A percentile compares a stretch with the other conserved stretches of the same genome.
Evolutionary conservation across 2,888 invertebrate species (phyloP).

Genomic region (Itoplectis maculator): DNA sequence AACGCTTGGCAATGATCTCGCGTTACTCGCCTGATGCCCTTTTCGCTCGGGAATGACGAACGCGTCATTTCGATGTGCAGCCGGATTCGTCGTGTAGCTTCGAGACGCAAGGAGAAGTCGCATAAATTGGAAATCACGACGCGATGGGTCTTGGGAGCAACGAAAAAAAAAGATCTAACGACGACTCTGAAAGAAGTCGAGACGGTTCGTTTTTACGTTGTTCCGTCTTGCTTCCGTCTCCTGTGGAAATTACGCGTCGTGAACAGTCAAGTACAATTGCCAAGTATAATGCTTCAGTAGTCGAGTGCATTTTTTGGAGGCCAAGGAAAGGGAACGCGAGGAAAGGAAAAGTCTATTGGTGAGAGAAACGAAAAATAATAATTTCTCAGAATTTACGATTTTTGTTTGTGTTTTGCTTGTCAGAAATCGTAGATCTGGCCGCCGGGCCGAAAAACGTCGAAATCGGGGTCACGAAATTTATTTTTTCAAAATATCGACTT

Average conservation of each 20-base stretch:
- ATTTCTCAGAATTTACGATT: no score
- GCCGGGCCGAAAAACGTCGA: no score
- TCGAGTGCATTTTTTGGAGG: no score
- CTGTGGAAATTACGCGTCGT: not conserved
- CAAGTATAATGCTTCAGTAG: not conserved
- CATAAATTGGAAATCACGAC: conserved; percentile 42
- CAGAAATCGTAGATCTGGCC: no score
- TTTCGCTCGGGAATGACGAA: not conserved
- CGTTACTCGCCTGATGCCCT: not conserved
- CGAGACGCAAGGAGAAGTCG: no score
- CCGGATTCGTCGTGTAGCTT: not conserved
- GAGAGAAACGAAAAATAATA: not conserved
- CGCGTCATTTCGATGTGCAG: conserved; percentile 15
- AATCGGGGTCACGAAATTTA: no score
- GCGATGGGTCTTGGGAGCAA: not conserved
- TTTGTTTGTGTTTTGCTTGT: no score
- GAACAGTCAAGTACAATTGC: not conserved
- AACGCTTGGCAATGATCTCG: conserved; percentile 26
- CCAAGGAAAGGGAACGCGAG: not conserved
- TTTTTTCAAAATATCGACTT: no score
- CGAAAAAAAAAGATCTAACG: conserved; percentile 2
- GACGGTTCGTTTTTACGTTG: no score
- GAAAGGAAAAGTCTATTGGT: not conserved
- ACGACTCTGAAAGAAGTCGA: not conserved
- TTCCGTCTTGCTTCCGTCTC: conserved; percentile 4